Base-by-base conservation (phyloP, 37 sponge, comb jelly and placozoan genomes). In the Chondrosia reniformis region DNA sequence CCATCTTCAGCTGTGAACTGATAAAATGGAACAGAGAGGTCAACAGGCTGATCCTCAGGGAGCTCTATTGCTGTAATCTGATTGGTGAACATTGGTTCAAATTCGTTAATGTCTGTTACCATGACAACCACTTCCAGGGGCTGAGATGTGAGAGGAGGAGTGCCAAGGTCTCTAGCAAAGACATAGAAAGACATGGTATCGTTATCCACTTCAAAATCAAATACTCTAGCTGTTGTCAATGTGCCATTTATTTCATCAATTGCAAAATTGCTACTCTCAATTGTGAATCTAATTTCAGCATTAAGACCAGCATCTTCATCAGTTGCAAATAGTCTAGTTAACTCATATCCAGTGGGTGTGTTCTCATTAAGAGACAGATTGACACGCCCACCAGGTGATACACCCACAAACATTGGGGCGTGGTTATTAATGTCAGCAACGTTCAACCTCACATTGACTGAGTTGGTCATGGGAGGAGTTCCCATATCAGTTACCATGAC, bases 31-130 rank as follows among this genome's bases (percentile, higher is more conserved):
- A 1, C 44, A 7, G 25, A 38, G 43, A 40, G 42, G 43, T 69
- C 24, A n/a, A n/a, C n/a, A 38, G 37, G n/a, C 17, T 40, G 21
- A 25, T 40, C 43, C 42, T 69, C 72, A 13, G 43, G 42, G 42
- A 69, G 31, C 22, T 13, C 22, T 22, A 40, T 69, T 15, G 8
- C 44, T 1, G 21, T 21, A 13, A 2, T 7, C 2, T 36, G 4
- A 34, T 69, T 69, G 43, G 43, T 36, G 36, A 90, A 90, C 25
- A 80, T 56, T 10, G 91, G 91, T 22, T 80, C 37, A 49, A 63
- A 33, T 63, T 86, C 87, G 37, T 90, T 90, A 39, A 83, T 63
- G 38, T 86, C 74, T 17, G 84, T 80, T 15, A 90, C 40, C 10
- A 80, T 41, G 38, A 80, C 91, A 41, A 76, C 55, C 24, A 67